Evolutionary conservation across 2,113 vertebrate species (phyloP), one percentile per base, ranked within the genome.

Genomic region (Stigmatopora nigra): DNA sequence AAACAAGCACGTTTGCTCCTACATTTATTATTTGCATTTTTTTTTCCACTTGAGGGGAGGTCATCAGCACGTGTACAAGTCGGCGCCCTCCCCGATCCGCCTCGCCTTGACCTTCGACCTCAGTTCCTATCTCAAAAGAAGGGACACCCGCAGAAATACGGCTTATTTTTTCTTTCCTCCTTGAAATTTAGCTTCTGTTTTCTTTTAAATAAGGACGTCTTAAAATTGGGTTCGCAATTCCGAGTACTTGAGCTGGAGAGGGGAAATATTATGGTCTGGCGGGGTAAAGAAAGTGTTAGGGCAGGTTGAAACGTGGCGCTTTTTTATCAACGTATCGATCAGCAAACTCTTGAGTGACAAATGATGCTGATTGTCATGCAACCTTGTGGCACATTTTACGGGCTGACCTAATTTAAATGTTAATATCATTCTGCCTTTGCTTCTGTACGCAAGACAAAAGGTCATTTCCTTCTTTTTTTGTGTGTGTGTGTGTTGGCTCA

Each of bases 21-120:
- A 88, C 89, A 88, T 88, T 87, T 89, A 89, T 87, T 88, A 91
- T 88, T 87, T 89, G 88, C 85, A 86, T 89, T 90, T 88, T 56
- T 56, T 31, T 82, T 89, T 89, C 84, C 86, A 86, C 83, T 88
- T 87, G 84, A 88, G 84, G 78, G 88, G 85, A 85, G 78, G 79
- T 83, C 89, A 90, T 89, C 85, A 87, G 85, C 72, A 76, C 72
- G 86, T 80, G 83, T 84, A 84, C 82, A 87, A 78, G 58, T 85
- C 14, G 56, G 61, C 71, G 65, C 74, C 78, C 25, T n/a, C n/a
- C 73, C 71, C 72, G 79, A 82, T 84, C 73, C 72, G 52, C 69
- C 82, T 84, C 72, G 64, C 61, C 5, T 68, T 65, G 76, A 84
- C 75, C 77, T 63, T 64, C 64, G 75, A 75, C 83, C 81, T 75